A percentile compares a stretch with the other conserved stretches of the same genome.
Conservation (phyloP, 2,888 invertebrate species). For the Drosophila rellima region DNA sequence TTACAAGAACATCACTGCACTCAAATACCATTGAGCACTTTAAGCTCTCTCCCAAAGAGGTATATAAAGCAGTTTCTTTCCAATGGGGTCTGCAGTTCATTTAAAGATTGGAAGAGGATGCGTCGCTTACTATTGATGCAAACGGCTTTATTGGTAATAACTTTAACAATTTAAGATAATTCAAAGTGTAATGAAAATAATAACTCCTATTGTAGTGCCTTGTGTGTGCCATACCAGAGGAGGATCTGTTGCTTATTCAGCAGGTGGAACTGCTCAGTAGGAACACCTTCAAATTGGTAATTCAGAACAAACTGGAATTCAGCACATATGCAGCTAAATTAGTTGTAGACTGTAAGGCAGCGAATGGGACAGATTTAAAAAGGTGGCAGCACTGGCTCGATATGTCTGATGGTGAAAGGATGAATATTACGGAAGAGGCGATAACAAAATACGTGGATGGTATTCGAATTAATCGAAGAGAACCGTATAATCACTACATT, state of each 20-base stretch:
- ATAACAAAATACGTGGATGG: neutral
- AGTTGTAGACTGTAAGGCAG: neutral
- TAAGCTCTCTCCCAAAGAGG: neutral
- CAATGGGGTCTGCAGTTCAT: neutral
- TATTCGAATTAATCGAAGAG: neutral
- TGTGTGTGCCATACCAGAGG: neutral
- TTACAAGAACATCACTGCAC: neutral
- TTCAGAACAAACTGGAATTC: neutral
- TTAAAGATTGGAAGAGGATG: neutral
- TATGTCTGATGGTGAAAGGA: neutral
- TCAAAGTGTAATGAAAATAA: neutral
- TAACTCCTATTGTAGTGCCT: neutral
- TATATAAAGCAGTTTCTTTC: slow-evolving; percentile 1
- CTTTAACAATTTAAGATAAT: neutral
- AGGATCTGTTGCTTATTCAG: neutral
- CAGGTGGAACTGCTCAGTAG: neutral
- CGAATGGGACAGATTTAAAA: neutral
- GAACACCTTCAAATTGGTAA: neutral
- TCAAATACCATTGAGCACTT: too few species aligned
- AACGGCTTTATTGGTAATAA: neutral
- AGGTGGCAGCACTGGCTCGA: neutral
- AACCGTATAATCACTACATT: neutral
- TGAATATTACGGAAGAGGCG: neutral
- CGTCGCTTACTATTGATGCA: neutral
- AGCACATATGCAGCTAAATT: neutral